Base-by-base conservation (phyloP, 2,113 vertebrate species). In the Microtus richardsoni region DNA sequence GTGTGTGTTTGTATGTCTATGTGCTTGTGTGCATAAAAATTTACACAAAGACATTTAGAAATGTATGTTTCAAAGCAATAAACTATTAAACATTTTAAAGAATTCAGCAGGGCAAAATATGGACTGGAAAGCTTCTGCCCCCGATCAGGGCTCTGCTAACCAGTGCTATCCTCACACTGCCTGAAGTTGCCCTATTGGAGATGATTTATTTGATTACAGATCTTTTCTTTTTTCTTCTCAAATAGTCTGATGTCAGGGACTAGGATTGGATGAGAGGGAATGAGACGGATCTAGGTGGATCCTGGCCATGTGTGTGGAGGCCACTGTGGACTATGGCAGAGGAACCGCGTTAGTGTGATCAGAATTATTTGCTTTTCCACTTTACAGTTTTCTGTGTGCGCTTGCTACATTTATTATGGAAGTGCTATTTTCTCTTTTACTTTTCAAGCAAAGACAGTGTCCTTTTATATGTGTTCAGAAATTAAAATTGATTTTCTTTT, bases 401-500 rank as follows among this genome's bases (percentile, higher is more conserved):
- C 2, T 49, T n/a, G 13, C 49, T 19, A 2, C 28, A 5, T 83
- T 96, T 82, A 47, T 30, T 70, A 36, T 21, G 52, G 47, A 78
- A 74, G 47, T 8, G 4, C 74, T 60, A 2, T 87, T 91, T 89
- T 95, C 85, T 77, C 52, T 79, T 93, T 75, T 78, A 77, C 54
- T 95, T 95, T 95, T 91, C 24, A 75, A 74, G 62, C n/a, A 92
- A 92, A 86, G 60, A 66, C 49, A 78, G 19, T 91, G 84, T 58
- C 80, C 64, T 44, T 95, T 90, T 94, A 39, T 70, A 21, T 91
- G 79, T 84, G 58, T 82, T 95, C 85, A 52, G 75, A 94, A 90
- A 77, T 93, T 91, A 92, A 88, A 77, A 41, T 30, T 64, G 26
- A 88, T 92, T 97, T 96, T 47, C 60, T 95, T 83, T 68, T 44